These are phyloP conservation scores for Anguilla anguilla DNA, from an alignment of 2,797 vertebrate species.

Conservation along the genomic window DNA sequence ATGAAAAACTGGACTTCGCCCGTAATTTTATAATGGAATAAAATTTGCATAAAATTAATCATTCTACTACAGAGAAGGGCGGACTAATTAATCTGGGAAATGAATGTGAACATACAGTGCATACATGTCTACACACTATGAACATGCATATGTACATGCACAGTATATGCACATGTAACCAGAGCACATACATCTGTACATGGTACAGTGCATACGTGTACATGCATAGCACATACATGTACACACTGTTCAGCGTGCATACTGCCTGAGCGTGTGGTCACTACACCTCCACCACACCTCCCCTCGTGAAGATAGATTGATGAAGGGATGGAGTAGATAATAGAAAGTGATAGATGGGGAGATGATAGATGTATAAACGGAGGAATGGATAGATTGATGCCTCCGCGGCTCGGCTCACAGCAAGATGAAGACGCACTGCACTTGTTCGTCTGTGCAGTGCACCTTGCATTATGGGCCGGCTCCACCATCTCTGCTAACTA, in stretches of 20 bases:
- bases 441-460: no score
- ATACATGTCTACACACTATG: not conserved
- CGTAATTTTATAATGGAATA: slow-evolving; percentile 53
- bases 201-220: not conserved
- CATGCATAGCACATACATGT: not conserved
- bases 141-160: not conserved
- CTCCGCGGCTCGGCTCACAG: not conserved
- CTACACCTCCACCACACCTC: not conserved
- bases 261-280: not conserved
- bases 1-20: slow-evolving; percentile 49
- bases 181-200: not conserved
- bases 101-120: not conserved
- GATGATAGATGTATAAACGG: not conserved
- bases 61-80: slow-evolving; percentile 20
- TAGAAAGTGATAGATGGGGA: not conserved
- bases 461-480: not conserved
- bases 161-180: not conserved
- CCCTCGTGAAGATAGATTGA: not conserved
- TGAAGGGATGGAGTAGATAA: slow-evolving; percentile 3
- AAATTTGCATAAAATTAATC: slow-evolving; percentile 52
- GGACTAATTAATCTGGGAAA: slow-evolving; percentile 27
- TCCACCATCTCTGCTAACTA: not conserved
- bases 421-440: not conserved
- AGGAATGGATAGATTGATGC: not conserved
- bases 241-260: not conserved